Evolutionary conservation across 2,888 invertebrate genomes (phyloP), one percentile per base, ranked within the genome.

Genomic region (Tridacna gigas): DNA sequence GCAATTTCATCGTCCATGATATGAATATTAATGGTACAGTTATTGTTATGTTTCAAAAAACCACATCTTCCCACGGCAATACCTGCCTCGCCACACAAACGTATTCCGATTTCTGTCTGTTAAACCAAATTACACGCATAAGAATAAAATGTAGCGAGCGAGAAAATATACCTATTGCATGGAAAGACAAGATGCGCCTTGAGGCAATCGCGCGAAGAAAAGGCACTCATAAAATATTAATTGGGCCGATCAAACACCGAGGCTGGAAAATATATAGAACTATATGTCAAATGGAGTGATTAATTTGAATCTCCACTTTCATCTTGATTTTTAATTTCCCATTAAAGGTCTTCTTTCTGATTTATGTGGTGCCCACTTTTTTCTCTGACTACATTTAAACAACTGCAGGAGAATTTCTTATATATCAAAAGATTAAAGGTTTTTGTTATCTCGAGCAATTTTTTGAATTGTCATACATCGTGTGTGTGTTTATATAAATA

Each of bases 201-300:
- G 51, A 71, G 71, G 51, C 71, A 51, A 51, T 22, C 51, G 47
- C 48, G 22, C 51, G 47, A 45, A 51, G 71, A 51, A 48, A 51
- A 71, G 63, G 22, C 25, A 71, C 75, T 47, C 75, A 47, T 75
- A 75, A 75, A 65, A 65, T 75, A 45, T 65, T 61, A 45, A 75
- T 65, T 37, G 22, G 20, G 22, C 18, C 25, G 74, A 74, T 74
- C 74, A 75, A 63, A 75, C 61, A 65, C 65, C 20, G 47, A 20
- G 75, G 45, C 75, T 75, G 20, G 63, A 75, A 47, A 71, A 71
- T 63, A 75, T 65, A 75, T 75, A 45, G 75, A 75, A 75, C 63
- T 47, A 45, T 45, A 63, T 63, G 75, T 63, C 65, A 75, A 61
- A 22, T 25, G 11, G 45, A n/a, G 26, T 75, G 75, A 75, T 75